Evolutionary conservation across 2,113 vertebrate species (phyloP), one percentile per base, ranked within the genome.

Genomic region (Tapirus terrestris): DNA sequence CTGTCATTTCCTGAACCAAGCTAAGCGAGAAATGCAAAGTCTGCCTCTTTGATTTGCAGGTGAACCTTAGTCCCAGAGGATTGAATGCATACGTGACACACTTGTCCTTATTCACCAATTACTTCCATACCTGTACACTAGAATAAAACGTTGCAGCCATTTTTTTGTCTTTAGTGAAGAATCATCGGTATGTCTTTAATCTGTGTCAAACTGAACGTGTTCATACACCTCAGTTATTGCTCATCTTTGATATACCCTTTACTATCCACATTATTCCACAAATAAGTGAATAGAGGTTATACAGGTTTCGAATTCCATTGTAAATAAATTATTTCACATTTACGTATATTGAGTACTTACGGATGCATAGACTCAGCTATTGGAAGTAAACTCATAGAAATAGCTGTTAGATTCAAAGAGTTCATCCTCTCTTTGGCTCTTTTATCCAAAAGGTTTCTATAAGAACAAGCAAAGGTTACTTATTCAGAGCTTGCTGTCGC

Each of bases 121-220:
- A 43, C 29, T 51, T 89, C 27, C 61, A 95, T 25, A 87, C 43
- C 21, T 85, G 7, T 53, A 72, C 75, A 51, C 31, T 53, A 68
- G 12, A 92, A 95, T n/a, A 86, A 95, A 92, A 72, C 36, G 75
- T 36, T 75, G 14, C n/a, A 79, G 61, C 1, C 43, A 25, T 67
- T 67, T 58, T 43, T 92, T 60, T 60, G 23, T 63, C 43, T 83
- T 86, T 87, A 67, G 67, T 92, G 61, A 95, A 77, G 73, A 73
- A 87, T 80, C 51, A 95, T 8, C 21, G 25, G n/a, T 51, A 48
- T 70, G 13, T 89, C 6, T 90, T 84, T 36, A 84, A n/a, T 51
- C 17, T 84, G 23, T 92, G 84, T 79, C 79, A 97, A 92, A 92
- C 1, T 83, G 90, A 92, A 82, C 79, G 82, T 89, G 93, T 98